Conservation (phyloP, 1,140 invertebrate species). For the Spodoptera litura region DNA sequence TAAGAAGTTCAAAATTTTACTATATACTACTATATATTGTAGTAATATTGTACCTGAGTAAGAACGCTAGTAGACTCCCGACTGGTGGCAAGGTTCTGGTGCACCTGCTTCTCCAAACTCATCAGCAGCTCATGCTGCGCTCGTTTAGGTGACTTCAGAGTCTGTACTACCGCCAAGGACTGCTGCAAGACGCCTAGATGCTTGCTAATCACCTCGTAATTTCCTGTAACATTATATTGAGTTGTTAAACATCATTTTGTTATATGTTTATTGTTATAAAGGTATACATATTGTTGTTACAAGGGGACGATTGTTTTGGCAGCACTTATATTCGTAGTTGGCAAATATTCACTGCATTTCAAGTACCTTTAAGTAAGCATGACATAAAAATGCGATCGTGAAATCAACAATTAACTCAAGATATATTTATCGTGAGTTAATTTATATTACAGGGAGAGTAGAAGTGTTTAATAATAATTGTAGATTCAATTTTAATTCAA, state of each 20-base stretch:
- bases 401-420: too few relatives aligned
- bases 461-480: neutral
- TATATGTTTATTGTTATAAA: neutral
- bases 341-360: too few relatives aligned
- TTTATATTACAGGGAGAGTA: too few relatives aligned
- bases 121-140: constrained; percentile 86
- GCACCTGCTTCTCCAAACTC: constrained; percentile 87
- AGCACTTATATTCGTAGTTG: too few relatives aligned
- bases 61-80: constrained; percentile 88
- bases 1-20: too few relatives aligned
- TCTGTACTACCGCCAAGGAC: constrained; percentile 87
- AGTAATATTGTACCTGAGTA: constrained; percentile 80
- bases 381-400: too few relatives aligned
- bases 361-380: too few relatives aligned
- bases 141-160: constrained; percentile 86
- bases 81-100: constrained; percentile 87
- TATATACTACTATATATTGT: too few relatives aligned
- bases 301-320: too few relatives aligned
- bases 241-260: neutral
- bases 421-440: too few relatives aligned
- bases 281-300: too few relatives aligned
- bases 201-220: constrained; percentile 76
- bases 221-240: constrained; percentile 59
- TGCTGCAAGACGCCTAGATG: constrained; percentile 84
- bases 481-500: too few relatives aligned